Conservation (phyloP, 2,797 vertebrate species). For the Tenualosa ilisha region DNA sequence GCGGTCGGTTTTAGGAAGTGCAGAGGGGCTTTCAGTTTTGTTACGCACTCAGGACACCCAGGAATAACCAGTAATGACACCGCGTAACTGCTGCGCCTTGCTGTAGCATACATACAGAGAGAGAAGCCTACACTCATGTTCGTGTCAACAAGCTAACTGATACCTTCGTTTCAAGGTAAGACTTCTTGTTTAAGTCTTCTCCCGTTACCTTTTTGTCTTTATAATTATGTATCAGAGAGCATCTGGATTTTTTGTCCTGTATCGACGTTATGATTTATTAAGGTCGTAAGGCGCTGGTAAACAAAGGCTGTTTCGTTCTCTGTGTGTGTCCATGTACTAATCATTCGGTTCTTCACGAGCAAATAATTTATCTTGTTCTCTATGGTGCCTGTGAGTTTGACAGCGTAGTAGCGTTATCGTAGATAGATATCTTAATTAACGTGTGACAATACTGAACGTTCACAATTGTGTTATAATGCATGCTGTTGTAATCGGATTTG, state of each 20-base stretch:
- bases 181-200: not conserved
- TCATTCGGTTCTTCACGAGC: not conserved
- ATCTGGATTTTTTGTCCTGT: not conserved
- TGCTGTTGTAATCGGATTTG: slow-evolving; percentile 22
- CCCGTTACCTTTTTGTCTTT: not conserved
- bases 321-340: not conserved
- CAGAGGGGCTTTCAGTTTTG: not conserved
- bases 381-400: not conserved
- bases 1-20: slow-evolving; percentile 40
- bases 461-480: not conserved
- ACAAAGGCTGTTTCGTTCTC: not conserved
- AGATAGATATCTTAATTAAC: not conserved
- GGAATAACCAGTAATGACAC: slow-evolving; percentile 1
- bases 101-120: not conserved
- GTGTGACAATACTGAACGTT: slow-evolving; percentile 2
- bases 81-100: not conserved
- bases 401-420: not conserved
- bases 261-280: not conserved
- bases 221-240: not conserved
- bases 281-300: not conserved
- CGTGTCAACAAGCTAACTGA: slow-evolving; percentile 27
- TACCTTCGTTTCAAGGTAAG: slow-evolving; percentile 48
- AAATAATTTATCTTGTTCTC: not conserved
- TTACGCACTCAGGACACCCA: slow-evolving; percentile 6
- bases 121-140: slow-evolving; percentile 28